Conservation (phyloP, 2,888 invertebrate genomes). For the Ectemnius cavifrons region DNA sequence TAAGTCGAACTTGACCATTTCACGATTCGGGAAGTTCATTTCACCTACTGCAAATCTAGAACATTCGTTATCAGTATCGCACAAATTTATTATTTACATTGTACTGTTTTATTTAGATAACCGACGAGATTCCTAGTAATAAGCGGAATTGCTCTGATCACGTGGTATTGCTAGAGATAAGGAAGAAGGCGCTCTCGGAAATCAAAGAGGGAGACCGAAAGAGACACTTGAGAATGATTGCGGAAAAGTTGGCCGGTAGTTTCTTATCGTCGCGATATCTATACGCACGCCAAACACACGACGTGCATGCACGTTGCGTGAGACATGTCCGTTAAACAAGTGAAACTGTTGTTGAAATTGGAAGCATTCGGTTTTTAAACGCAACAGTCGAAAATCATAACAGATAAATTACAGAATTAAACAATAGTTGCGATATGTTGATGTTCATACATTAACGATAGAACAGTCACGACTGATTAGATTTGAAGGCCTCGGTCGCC, state of each 20-base stretch:
- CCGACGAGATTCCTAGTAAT: too few species aligned
- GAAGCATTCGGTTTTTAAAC: too few species aligned
- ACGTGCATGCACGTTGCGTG: background rate
- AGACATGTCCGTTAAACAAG: too few species aligned
- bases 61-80: too few species aligned
- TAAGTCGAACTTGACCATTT: conserved; percentile 11
- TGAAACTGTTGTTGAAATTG: too few species aligned
- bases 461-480: conserved; percentile 44
- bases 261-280: conserved; percentile 19
- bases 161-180: too few species aligned
- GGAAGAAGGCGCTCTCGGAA: too few species aligned
- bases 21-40: conserved; percentile 12
- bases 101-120: background rate
- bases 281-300: conserved; percentile 12
- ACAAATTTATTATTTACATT: conserved; percentile 22
- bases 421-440: too few species aligned
- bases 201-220: too few species aligned
- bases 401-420: too few species aligned
- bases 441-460: conserved; percentile 22
- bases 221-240: background rate
- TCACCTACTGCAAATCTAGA: background rate
- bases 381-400: too few species aligned
- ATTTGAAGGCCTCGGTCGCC: conserved; percentile 56
- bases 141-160: too few species aligned
- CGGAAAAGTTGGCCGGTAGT: conserved; percentile 24